phyloP scores from a whole-genome alignment of 2,888 invertebrate species.

The Andrena marginata region DNA sequence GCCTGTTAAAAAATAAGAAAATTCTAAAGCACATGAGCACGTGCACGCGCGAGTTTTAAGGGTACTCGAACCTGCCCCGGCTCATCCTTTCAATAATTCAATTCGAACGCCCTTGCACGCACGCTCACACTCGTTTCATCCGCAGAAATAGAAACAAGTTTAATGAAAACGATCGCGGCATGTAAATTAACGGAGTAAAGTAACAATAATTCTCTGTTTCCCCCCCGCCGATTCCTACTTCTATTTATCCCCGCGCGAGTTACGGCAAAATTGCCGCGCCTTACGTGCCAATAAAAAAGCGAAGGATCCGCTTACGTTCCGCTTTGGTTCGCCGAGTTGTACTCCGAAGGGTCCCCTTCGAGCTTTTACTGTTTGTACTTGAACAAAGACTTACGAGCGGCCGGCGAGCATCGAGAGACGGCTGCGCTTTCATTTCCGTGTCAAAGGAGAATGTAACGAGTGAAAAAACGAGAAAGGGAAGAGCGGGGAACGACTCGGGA shows the following conservation, averaged over 20 bases:
- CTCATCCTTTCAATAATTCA: neutral
- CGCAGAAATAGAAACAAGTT: neutral
- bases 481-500: neutral
- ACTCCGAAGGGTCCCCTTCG: constrained; percentile 18
- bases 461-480: neutral
- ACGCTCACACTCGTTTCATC: neutral
- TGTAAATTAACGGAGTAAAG: neutral
- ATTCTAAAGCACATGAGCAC: neutral
- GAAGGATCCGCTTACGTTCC: constrained; percentile 15
- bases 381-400: constrained; percentile 16
- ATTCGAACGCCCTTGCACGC: neutral
- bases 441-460: neutral
- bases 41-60: neutral
- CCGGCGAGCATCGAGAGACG: neutral
- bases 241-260: neutral
- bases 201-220: neutral
- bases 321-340: neutral
- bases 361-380: constrained; percentile 2
- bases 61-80: neutral
- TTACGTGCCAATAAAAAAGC: neutral
- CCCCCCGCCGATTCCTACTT: neutral
- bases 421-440: neutral
- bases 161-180: neutral
- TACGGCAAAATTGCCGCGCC: constrained; percentile 5
- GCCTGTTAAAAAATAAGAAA: neutral